Percentiles rank a stretch among this genome's conserved stretches.
Evolutionary conservation across 2,888 invertebrate species (phyloP).

Genomic region (Diarsia brunnea): DNA sequence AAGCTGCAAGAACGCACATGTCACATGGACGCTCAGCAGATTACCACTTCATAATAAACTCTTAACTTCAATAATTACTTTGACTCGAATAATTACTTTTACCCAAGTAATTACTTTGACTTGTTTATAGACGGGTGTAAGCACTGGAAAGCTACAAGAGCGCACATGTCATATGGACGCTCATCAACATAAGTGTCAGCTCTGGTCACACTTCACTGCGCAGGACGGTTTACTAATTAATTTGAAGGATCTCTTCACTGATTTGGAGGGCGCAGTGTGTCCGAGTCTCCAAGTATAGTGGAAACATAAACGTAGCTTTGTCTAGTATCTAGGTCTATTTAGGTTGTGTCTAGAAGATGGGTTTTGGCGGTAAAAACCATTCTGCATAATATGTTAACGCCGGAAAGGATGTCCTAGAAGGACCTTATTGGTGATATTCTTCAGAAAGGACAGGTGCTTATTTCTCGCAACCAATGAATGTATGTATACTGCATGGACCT

Average conservation of each 20-base stretch:
- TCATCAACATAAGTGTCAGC: conserved; percentile 25
- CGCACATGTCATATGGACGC: neutral
- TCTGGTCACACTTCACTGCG: neutral
- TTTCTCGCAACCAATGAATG: too few relatives aligned
- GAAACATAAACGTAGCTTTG: neutral
- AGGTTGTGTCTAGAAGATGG: neutral
- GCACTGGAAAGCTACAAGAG: neutral
- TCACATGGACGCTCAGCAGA: too few relatives aligned
- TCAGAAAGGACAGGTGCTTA: neutral
- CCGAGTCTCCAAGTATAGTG: neutral
- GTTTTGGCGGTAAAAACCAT: neutral
- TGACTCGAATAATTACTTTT: too few relatives aligned
- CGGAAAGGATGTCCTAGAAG: neutral
- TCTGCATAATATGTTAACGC: neutral
- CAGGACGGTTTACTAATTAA: conserved; percentile 34
- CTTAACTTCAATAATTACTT: neutral
- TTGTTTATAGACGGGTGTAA: neutral
- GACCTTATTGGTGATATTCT: neutral
- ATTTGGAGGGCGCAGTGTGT: neutral
- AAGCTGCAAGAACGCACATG: too few relatives aligned
- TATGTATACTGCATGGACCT: too few relatives aligned
- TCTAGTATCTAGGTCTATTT: neutral
- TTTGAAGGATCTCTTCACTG: conserved; percentile 30
- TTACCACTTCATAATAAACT: too few relatives aligned
- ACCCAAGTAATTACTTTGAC: neutral